Percentiles rank a stretch among this genome's conserved stretches.
phyloP scores from a whole-genome alignment of 2,888 invertebrate species.

The Ceramica pisi region DNA sequence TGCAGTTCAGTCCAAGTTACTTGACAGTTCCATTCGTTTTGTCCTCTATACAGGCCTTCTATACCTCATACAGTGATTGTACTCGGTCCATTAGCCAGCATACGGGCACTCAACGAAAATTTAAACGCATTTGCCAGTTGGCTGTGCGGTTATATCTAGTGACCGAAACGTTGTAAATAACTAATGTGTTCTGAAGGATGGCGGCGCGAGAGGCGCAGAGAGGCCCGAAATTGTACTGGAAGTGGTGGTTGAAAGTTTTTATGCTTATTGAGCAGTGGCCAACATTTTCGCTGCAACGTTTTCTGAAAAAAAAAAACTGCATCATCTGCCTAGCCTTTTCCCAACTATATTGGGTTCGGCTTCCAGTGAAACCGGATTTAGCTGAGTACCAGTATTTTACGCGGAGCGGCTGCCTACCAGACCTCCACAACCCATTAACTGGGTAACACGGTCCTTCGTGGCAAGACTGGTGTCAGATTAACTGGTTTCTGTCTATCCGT shows the following conservation, averaged over 20 bases:
- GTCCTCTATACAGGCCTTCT: slow-evolving; percentile 16
- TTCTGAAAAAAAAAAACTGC: not conserved
- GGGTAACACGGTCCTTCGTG: too few relatives aligned
- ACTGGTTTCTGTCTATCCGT: too few relatives aligned
- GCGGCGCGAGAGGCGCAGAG: slow-evolving; percentile 29
- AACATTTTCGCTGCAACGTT: not conserved
- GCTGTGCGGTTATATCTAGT: slow-evolving; percentile 56
- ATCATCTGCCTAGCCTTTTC: too few relatives aligned
- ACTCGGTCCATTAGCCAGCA: slow-evolving; percentile 53
- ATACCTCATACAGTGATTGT: slow-evolving; percentile 6
- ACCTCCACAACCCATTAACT: too few relatives aligned
- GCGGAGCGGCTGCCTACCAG: too few relatives aligned
- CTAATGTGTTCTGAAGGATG: slow-evolving; percentile 55
- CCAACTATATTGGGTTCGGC: too few relatives aligned
- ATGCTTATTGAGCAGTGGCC: slow-evolving; percentile 7
- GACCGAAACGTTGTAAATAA: slow-evolving; percentile 58
- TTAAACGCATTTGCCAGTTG: slow-evolving; percentile 57
- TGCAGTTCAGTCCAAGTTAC: not conserved
- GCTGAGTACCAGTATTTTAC: too few relatives aligned
- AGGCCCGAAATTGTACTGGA: slow-evolving; percentile 35
- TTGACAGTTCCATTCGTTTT: not conserved
- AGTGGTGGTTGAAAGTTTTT: slow-evolving; percentile 25
- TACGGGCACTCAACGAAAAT: slow-evolving; percentile 56
- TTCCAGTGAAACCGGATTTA: too few relatives aligned
- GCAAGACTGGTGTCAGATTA: too few relatives aligned